Evolutionary conservation across 2,888 invertebrate species (phyloP), one percentile per base, ranked within the genome.

Genomic region (Cantharis lateralis): DNA sequence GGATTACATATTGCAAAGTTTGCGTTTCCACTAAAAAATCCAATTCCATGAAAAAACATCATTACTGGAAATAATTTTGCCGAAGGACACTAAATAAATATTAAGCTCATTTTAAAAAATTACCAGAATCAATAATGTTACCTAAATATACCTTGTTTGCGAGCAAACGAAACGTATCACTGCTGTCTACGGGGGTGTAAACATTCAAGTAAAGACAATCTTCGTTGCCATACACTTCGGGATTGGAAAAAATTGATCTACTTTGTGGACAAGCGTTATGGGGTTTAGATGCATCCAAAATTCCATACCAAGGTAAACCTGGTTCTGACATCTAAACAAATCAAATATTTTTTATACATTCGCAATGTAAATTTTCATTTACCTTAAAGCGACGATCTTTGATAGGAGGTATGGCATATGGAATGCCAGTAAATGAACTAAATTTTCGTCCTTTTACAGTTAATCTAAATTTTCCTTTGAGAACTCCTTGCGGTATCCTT

Each of bases 131-230:
- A 13, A 28, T 5, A 48, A 48, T 13, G 7, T 48, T 48, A 48
- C 32, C 13, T 3, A 32, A 32, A 32, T 32, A 13, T 13, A 32
- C 48, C 48, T 48, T 48, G n/a, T 48, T 61, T 32, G 16, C 15
- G 13, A 20, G 16, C 16, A 5, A 18, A 1, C 4, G n/a, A 28
- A 62, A 70, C 1, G 15, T 13, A 13, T 4, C 0, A 18, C 13
- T 70, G n/a, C 10, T 68, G 2, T 88, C 89, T 83, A 89, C 87
- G 13, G 92, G 92, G 9, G 90, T 89, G 84, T 92, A 93, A n/a
- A 93, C 91, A 83, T 96, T 96, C 4, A 97, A 88, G 81, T 95
- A 96, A 1, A 97, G 90, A 83, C 96, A 97, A 87, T 97, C 96
- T 87, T 97, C 96, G 78, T 89, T 90, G 0, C 95, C 95, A 62